phyloP scores from a whole-genome alignment of 2,888 invertebrate genomes.

The Glaucopsyche alexis region DNA sequence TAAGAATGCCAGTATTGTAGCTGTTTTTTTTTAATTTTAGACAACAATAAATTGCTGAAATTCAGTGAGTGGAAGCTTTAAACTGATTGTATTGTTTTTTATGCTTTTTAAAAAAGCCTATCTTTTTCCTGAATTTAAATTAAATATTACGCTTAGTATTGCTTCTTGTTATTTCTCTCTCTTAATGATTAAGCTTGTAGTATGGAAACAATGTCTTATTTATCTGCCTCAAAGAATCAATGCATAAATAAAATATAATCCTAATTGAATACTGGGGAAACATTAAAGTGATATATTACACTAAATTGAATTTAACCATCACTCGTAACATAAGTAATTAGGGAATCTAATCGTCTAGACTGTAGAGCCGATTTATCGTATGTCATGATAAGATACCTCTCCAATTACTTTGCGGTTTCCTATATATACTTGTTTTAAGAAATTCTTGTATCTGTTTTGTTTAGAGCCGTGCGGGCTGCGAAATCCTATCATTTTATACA shows the following conservation, averaged over 20 bases:
- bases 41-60: not conserved
- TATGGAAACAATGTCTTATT: too few relatives aligned
- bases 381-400: not conserved
- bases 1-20: not conserved
- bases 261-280: not conserved
- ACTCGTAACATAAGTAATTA: not conserved
- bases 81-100: not conserved
- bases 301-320: not conserved
- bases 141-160: not conserved
- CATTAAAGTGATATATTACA: not conserved
- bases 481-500: too few relatives aligned
- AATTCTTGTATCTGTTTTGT: not conserved
- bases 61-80: not conserved
- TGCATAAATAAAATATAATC: too few relatives aligned
- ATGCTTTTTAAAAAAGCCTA: not conserved
- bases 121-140: not conserved
- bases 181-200: too few relatives aligned
- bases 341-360: not conserved
- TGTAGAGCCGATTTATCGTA: not conserved
- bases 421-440: not conserved
- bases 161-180: not conserved
- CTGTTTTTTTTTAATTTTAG: not conserved
- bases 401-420: not conserved
- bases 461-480: not conserved
- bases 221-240: too few relatives aligned